These are phyloP conservation scores for Myoxocephalus aenaeus DNA, from an alignment of 2,797 vertebrate genomes.

Conservation along the genomic window DNA sequence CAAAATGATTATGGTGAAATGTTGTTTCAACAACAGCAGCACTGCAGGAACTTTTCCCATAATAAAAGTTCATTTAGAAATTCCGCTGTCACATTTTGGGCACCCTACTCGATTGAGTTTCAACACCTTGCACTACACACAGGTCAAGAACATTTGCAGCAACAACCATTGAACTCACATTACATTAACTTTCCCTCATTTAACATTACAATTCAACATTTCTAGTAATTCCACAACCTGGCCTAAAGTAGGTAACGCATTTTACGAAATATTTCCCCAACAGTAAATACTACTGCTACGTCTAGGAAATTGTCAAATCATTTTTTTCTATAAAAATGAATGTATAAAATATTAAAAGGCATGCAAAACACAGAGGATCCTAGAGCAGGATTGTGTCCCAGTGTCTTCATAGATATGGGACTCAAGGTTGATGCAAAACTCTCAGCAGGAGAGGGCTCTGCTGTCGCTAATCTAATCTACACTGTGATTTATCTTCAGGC, in stretches of 20 bases:
- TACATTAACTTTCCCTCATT: neutral
- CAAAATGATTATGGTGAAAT: neutral
- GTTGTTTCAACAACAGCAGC: neutral
- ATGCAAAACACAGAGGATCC: constrained; percentile 27
- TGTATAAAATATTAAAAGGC: constrained; percentile 8
- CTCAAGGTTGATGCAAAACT: constrained; percentile 36
- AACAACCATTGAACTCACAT: neutral
- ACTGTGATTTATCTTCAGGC: constrained; percentile 3
- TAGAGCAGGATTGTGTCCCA: constrained; percentile 2
- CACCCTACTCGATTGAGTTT: neutral
- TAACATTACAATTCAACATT: constrained; percentile 15
- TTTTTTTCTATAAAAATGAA: constrained; percentile 13
- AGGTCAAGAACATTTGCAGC: neutral
- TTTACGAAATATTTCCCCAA: neutral
- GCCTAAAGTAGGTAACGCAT: neutral
- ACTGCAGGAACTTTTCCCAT: neutral
- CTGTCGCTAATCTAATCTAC: neutral
- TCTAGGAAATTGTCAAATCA: constrained; percentile 13
- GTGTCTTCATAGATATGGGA: constrained; percentile 55
- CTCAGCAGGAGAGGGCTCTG: constrained; percentile 21
- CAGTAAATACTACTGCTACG: constrained; percentile 16
- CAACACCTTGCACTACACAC: neutral
- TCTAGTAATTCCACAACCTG: neutral
- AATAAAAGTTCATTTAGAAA: fast-evolving
- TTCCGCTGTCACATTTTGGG: neutral